These are phyloP conservation scores for Acrobasis repandana DNA, from an alignment of 2,888 invertebrate genomes.

Conservation along the genomic window DNA sequence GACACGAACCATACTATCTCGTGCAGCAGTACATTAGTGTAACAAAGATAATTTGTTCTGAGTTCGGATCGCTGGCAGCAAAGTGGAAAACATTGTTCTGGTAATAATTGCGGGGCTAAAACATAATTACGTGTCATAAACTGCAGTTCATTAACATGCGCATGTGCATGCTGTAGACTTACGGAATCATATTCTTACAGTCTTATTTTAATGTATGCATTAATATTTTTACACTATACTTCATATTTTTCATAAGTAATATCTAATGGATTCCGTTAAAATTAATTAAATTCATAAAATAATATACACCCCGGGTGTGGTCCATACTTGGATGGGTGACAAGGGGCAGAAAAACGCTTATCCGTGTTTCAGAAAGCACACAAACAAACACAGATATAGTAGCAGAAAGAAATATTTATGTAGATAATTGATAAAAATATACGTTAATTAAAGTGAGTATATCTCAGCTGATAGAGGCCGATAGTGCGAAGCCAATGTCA, in stretches of 20 bases:
- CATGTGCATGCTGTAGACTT: conserved; percentile 37
- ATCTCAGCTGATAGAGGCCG: no score
- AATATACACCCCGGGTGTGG: no score
- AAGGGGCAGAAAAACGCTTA: no score
- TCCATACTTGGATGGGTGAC: no score
- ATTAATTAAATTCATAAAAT: no score
- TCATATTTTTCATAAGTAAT: no score
- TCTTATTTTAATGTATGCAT: conserved; percentile 3
- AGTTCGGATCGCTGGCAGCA: conserved; percentile 36
- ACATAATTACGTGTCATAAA: conserved; percentile 58
- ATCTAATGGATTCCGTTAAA: no score
- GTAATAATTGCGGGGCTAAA: conserved; percentile 54
- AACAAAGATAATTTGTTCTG: conserved; percentile 13
- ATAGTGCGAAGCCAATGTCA: background rate
- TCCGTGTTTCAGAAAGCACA: no score
- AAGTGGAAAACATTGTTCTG: conserved; percentile 50
- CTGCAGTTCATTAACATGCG: conserved; percentile 49
- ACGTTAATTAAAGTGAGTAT: no score
- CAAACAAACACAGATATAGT: no score
- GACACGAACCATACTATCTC: background rate
- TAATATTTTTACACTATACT: background rate
- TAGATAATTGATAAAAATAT: no score
- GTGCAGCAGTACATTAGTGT: conserved; percentile 27
- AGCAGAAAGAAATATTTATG: no score
- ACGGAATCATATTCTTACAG: conserved; percentile 21